These are phyloP conservation scores for Puffinus mauretanicus DNA, from an alignment of 2,113 vertebrate genomes.

Conservation along the genomic window DNA sequence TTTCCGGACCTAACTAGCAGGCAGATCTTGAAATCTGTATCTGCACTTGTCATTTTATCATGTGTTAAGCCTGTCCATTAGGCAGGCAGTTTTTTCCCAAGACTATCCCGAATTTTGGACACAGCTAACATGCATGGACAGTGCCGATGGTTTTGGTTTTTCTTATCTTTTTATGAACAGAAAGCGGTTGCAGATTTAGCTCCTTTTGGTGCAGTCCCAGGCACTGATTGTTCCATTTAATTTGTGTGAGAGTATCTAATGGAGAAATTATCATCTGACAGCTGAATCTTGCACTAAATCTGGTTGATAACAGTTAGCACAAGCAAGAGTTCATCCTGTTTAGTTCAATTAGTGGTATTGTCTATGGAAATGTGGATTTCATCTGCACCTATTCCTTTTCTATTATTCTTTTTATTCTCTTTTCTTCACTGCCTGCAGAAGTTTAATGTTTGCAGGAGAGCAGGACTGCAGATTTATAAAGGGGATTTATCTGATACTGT, in stretches of 20 bases:
- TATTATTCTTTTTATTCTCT: neutral
- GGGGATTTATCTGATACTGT: neutral
- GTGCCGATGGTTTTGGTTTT: accelerated
- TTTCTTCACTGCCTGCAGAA: neutral
- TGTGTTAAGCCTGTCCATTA: neutral
- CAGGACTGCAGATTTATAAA: neutral
- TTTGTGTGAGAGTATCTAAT: neutral
- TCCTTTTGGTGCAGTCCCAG: neutral
- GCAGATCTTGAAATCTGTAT: neutral
- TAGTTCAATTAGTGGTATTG: neutral
- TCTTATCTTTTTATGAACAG: neutral
- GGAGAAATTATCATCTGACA: neutral
- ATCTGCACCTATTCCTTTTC: neutral
- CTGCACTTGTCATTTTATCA: neutral
- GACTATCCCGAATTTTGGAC: neutral
- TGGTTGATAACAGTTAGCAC: neutral
- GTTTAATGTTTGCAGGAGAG: neutral
- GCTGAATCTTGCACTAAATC: neutral
- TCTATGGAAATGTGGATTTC: neutral
- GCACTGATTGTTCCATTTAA: neutral
- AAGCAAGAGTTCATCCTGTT: neutral
- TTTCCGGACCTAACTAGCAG: neutral
- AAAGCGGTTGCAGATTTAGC: neutral
- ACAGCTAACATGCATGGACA: neutral
- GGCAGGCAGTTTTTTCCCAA: neutral